Conservation (phyloP, 2,888 invertebrate species). For the Macaria notata region DNA sequence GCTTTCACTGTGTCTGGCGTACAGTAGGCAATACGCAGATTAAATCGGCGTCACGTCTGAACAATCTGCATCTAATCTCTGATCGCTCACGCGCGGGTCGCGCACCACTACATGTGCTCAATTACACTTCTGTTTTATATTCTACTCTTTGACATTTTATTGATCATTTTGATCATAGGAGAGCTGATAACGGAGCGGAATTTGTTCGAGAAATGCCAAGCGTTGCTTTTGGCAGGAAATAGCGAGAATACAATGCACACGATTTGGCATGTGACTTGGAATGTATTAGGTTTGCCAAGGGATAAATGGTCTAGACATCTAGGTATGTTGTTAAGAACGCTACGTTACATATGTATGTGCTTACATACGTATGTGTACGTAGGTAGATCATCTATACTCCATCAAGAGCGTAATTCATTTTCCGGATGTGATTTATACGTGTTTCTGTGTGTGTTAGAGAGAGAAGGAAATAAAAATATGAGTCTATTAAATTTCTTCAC, state of each 20-base stretch:
- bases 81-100: constrained; percentile 29
- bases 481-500: too few relatives aligned
- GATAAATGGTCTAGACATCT: background rate
- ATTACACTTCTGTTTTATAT: constrained; percentile 32
- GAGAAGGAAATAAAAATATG: too few relatives aligned
- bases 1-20: constrained; percentile 15
- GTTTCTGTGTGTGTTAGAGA: too few relatives aligned
- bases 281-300: constrained; percentile 2
- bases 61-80: constrained; percentile 36
- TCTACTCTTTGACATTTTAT: constrained; percentile 25
- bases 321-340: background rate
- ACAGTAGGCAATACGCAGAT: constrained; percentile 27
- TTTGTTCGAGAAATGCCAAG: background rate
- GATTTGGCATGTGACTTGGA: constrained; percentile 1
- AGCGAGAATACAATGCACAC: constrained; percentile 2
- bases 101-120: constrained; percentile 25
- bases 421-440: too few relatives aligned
- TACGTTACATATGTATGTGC: background rate
- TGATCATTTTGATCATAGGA: constrained; percentile 10
- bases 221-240: constrained; percentile 8
- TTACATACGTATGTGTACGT: too few relatives aligned
- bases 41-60: constrained; percentile 36
- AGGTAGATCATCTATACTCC: too few relatives aligned
- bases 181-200: constrained; percentile 6
- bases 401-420: too few relatives aligned